Evolutionary conservation across 2,113 vertebrate genomes (phyloP), one percentile per base, ranked within the genome.

Genomic region (Neotoma lepida): DNA sequence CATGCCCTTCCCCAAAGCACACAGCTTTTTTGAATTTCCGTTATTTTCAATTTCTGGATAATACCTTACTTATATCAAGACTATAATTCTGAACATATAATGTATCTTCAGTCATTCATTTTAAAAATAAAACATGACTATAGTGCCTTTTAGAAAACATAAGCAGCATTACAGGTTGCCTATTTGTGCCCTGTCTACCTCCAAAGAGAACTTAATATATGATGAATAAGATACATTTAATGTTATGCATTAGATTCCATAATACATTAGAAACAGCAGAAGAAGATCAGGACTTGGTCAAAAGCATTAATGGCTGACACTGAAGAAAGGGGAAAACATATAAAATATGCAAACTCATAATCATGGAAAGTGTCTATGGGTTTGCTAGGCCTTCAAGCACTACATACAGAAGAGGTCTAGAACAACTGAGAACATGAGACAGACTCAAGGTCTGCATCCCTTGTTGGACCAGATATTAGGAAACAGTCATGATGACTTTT

Each of bases 171-270:
- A 58, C 24, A 88, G 44, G 15, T 74, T 85, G 15, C 54, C 61
- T 78, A 35, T 74, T 30, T 90, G 66, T 90, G 49, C 15, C 15
- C 18, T 41, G 30, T 28, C 54, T 92, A 88, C 18, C 89, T 76
- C 44, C 70, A 90, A 89, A 63, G 15, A 93, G 14, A 89, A 89
- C 28, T 80, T 84, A 49, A 95, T 77, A 95, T 77, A 28, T 91
- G 78, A 78, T 88, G 49, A 85, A 51, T 78, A 92, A 76, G 10
- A 78, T 78, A 86, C 90, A 86, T 82, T 93, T 94, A 89, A 77
- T 63, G 49, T 28, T 93, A 78, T n/a, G 10, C 7, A 93, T 93
- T 73, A 89, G 66, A 76, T 92, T 93, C 74, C 64, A 71, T 64
- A 91, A 86, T 58, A 82, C 49, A 94, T 54, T 88, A 96, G 39